Percentiles rank a stretch among this genome's conserved stretches.
phyloP scores from a whole-genome alignment of 2,888 invertebrate genomes.

The Caenorhabditis sinica region DNA sequence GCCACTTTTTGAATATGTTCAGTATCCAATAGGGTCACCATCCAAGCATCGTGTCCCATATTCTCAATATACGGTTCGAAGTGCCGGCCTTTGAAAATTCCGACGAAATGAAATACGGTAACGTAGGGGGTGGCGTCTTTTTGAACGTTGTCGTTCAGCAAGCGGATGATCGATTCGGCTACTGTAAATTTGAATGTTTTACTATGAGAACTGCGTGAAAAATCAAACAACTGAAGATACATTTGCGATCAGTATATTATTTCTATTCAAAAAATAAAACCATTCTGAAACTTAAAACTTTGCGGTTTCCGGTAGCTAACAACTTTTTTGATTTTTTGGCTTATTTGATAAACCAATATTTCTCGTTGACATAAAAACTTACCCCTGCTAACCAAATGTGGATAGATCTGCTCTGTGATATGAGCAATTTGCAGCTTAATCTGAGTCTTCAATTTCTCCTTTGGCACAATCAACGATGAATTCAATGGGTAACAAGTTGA shows the following conservation, averaged over 20 bases:
- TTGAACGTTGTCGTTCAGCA: constrained; percentile 66
- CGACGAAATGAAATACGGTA: constrained; percentile 76
- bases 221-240: background rate
- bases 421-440: constrained; percentile 70
- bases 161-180: constrained; percentile 70
- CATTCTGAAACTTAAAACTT: background rate
- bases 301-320: background rate
- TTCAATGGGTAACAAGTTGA: constrained; percentile 76
- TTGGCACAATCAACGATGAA: constrained; percentile 77
- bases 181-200: constrained; percentile 72
- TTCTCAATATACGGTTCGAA: constrained; percentile 76
- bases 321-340: background rate
- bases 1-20: constrained; percentile 71
- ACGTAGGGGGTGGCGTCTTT: constrained; percentile 26
- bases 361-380: too few relatives aligned
- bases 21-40: constrained; percentile 76
- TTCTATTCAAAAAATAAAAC: background rate
- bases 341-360: too few relatives aligned
- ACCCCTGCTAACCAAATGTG: constrained; percentile 74
- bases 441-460: constrained; percentile 71
- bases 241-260: background rate
- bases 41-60: constrained; percentile 80
- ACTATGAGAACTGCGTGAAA: background rate
- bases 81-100: constrained; percentile 73
- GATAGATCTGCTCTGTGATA: constrained; percentile 72